Base-by-base conservation (phyloP, 2,113 vertebrate genomes). In the Vidua chalybeata region DNA sequence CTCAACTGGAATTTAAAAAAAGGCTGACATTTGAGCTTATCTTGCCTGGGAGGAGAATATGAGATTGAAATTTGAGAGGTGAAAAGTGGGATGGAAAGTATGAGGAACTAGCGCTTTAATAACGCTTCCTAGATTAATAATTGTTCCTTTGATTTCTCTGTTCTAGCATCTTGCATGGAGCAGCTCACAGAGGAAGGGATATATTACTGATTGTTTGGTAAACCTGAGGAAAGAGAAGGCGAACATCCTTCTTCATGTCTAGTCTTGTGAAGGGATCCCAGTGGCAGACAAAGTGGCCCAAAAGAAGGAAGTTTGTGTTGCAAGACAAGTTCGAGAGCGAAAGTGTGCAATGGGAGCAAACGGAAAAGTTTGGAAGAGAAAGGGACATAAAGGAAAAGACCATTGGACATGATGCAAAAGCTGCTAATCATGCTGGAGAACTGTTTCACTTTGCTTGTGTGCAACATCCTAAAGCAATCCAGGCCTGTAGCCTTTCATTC, bases 81-180 rank as follows among this genome's bases (percentile, higher is more conserved):
- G 51, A 61, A 37, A 13, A 62, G 0, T 68, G 58, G 17, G 71
- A 37, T 85, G 58, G 59, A 62, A 87, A 90, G 74, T 73, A 46
- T 5, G 39, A 89, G 26, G 17, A 84, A 18, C 9, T 54, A 58
- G 31, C 0, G 0, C n/a, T 92, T 81, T 52, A 33, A 75, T 82
- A 84, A 49, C n/a, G 11, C 48, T 85, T 76, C 31, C 0, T 59
- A 69, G 51, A 48, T 85, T 77, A 93, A 52, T 96, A 74, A 78
- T 66, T 90, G 22, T 84, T 92, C 27, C 39, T 96, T 90, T 88
- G n/a, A 37, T 94, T 96, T 96, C 63, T 95, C 72, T 96, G 31
- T 95, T 94, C 33, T 92, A 96, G 96, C 49, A 17, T 78, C 58
- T 94, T 90, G 54, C 71, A 48, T 92, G 92, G 51, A 64, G 33